These are phyloP conservation scores for Drosophila neonasuta DNA, from an alignment of 2,888 invertebrate species.

Conservation along the genomic window DNA sequence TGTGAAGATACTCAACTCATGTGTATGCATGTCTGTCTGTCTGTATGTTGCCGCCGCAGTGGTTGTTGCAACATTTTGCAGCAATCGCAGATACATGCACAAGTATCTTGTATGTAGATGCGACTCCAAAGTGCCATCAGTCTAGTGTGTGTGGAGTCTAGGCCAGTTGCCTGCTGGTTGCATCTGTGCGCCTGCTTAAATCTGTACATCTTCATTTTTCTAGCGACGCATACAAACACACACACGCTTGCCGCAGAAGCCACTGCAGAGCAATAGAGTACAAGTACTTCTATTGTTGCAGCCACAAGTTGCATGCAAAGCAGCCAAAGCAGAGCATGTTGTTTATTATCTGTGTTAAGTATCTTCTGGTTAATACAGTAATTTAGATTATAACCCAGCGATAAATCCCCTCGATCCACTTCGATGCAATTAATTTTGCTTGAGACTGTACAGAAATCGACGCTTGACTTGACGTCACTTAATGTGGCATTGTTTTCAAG, in stretches of 20 bases:
- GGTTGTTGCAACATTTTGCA: constrained; percentile 45
- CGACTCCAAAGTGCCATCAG: constrained; percentile 38
- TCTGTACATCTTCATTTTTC: constrained; percentile 80
- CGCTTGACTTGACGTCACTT: constrained; percentile 36
- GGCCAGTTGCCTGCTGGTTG: constrained; percentile 38
- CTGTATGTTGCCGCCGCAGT: constrained; percentile 26
- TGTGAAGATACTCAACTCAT: constrained; percentile 10
- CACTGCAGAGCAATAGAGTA: constrained; percentile 17
- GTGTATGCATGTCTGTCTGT: not conserved
- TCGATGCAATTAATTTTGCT: constrained; percentile 21
- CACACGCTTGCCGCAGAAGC: constrained; percentile 18
- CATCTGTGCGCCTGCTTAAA: constrained; percentile 74
- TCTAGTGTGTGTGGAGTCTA: constrained; percentile 29
- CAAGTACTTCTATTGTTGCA: constrained; percentile 25
- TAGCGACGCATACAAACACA: constrained; percentile 40
- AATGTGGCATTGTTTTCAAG: constrained; percentile 23
- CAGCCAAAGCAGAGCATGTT: constrained; percentile 26
- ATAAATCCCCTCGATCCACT: constrained; percentile 13
- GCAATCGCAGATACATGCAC: constrained; percentile 39
- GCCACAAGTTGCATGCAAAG: constrained; percentile 36
- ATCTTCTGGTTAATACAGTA: constrained; percentile 33
- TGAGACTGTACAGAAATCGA: constrained; percentile 30
- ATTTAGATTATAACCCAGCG: constrained; percentile 27
- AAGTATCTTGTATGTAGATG: constrained; percentile 32
- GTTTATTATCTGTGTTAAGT: constrained; percentile 9